Conservation (phyloP, 30 jellyfish, hydroid and myxozoan species). For the Hydractinia symbiolongicarpus region DNA sequence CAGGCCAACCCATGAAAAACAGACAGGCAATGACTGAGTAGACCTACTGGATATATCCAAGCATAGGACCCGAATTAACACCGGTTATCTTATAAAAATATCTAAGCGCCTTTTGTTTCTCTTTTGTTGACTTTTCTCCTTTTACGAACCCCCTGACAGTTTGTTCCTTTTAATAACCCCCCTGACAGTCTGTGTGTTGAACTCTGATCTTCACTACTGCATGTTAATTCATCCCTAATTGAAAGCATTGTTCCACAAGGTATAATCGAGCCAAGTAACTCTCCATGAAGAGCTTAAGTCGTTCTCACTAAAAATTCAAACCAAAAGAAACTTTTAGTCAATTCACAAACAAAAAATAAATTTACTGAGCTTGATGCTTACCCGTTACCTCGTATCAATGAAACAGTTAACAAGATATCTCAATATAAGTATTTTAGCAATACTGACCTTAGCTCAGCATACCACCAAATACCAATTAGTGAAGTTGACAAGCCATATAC, state of each 20-base stretch:
- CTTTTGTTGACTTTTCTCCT: no score
- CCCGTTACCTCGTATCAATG: conserved; percentile 47
- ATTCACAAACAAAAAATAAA: conserved; percentile 26
- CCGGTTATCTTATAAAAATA: no score
- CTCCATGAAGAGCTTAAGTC: conserved; percentile 30
- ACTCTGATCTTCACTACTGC: no score
- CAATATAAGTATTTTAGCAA: conserved; percentile 35
- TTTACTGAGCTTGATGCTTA: conserved; percentile 39
- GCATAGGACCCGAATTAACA: no score
- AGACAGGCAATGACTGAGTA: no score
- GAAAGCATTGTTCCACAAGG: conserved; percentile 17
- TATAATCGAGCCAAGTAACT: conserved; percentile 49
- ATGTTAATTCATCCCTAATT: no score
- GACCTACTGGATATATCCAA: no score
- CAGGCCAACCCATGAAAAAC: no score
- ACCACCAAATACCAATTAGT: conserved; percentile 51
- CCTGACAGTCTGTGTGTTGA: no score
- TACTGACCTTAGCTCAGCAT: conserved; percentile 45
- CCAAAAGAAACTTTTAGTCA: conserved; percentile 23
- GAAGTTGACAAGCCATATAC: conserved; percentile 40
- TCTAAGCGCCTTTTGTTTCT: no score
- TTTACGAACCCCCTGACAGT: no score
- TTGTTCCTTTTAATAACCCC: no score
- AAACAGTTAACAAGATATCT: conserved; percentile 43
- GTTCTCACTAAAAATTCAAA: conserved; percentile 17